phyloP scores from a whole-genome alignment of 2,797 vertebrate species.

The Sorex maritimensis region DNA sequence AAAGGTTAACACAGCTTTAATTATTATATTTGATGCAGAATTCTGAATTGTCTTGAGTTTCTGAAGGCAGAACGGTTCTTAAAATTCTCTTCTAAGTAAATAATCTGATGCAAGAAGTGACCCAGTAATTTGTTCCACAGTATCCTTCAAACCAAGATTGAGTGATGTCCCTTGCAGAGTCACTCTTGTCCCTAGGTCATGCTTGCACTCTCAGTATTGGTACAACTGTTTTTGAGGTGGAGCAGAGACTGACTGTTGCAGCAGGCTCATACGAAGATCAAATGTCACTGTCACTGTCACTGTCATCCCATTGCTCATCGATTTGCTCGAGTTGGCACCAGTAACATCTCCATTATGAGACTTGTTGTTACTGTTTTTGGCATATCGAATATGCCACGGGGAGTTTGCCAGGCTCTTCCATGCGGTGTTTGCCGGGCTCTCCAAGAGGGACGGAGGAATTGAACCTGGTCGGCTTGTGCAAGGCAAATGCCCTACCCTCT shows the following conservation, averaged over 20 bases:
- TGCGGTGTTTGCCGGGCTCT: too few species aligned
- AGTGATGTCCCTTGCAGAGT: slow-evolving; percentile 1
- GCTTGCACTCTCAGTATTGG: not conserved
- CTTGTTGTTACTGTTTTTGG: too few species aligned
- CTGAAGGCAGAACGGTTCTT: slow-evolving; percentile 54
- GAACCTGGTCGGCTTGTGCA: too few species aligned
- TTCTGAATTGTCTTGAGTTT: slow-evolving; percentile 28
- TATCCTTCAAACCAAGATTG: slow-evolving; percentile 25
- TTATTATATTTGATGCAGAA: slow-evolving; percentile 48
- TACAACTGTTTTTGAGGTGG: not conserved
- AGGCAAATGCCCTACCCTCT: too few species aligned
- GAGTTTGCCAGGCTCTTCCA: too few species aligned
- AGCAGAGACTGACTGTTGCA: not conserved
- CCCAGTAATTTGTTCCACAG: not conserved
- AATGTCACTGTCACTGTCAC: too few species aligned
- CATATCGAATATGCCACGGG: too few species aligned
- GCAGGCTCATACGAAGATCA: slow-evolving; percentile 1
- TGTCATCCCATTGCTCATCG: too few species aligned
- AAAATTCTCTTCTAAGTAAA: slow-evolving; percentile 47
- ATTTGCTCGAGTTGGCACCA: too few species aligned
- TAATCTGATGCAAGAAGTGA: not conserved
- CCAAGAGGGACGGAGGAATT: too few species aligned
- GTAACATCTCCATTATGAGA: too few species aligned
- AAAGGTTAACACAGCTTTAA: slow-evolving; percentile 31
- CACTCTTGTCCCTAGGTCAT: not conserved